Evolutionary conservation across 2,888 invertebrate genomes (phyloP).

Genomic region (Prosopocoilus inquinatus): DNA sequence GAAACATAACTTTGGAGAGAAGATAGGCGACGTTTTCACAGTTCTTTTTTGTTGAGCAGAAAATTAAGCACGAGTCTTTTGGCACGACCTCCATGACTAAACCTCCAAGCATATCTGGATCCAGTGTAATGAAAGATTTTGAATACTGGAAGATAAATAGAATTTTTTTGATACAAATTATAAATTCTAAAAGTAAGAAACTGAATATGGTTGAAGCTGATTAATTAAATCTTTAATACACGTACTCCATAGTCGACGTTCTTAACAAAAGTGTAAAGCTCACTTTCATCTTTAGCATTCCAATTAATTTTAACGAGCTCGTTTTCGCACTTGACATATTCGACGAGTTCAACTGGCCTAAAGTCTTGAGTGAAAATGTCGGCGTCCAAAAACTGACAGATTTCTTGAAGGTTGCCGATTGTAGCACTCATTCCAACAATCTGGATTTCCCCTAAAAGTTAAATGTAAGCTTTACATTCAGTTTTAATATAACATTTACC

Average conservation of each 20-base stretch:
- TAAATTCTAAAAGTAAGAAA: constrained; percentile 25
- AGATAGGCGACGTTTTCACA: constrained; percentile 87
- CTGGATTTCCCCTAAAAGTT: constrained; percentile 64
- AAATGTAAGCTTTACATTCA: neutral
- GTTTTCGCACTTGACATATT: constrained; percentile 76
- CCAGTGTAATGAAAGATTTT: constrained; percentile 56
- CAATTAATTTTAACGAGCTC: constrained; percentile 56
- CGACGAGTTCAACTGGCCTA: constrained; percentile 82
- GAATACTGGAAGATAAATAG: constrained; percentile 57
- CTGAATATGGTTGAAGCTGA: neutral
- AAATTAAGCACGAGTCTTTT: constrained; percentile 77
- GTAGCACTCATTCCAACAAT: constrained; percentile 98
- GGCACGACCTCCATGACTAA: constrained; percentile 82
- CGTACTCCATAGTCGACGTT: constrained; percentile 55
- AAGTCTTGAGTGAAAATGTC: constrained; percentile 82
- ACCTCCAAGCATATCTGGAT: constrained; percentile 80
- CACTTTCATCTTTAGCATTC: constrained; percentile 49
- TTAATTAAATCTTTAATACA: constrained; percentile 15
- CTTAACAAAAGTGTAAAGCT: constrained; percentile 55
- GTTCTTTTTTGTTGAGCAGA: constrained; percentile 90
- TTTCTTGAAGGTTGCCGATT: constrained; percentile 82
- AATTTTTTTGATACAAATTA: neutral
- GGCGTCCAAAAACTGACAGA: constrained; percentile 78
- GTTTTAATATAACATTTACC: constrained; percentile 52
- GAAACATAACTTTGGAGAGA: constrained; percentile 62